Conservation (phyloP, 2,888 invertebrate genomes). For the Chymomyza caudatula region DNA sequence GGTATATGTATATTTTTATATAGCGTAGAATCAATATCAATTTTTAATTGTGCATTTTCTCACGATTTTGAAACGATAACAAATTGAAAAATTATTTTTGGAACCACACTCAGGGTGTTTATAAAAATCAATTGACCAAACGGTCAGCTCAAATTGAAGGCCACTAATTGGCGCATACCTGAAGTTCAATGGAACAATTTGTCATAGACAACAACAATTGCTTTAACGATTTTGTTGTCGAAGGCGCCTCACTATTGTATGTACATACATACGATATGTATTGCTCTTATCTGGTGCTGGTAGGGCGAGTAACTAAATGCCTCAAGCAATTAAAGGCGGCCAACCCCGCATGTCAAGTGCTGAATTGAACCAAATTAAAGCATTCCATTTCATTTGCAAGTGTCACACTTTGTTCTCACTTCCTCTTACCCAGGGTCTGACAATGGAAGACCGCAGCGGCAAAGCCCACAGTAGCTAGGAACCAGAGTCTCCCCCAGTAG, state of each 20-base stretch:
- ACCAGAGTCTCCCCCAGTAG: slow-evolving; percentile 14
- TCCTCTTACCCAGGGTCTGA: slow-evolving; percentile 46
- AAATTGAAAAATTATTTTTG: slow-evolving; percentile 23
- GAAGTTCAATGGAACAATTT: slow-evolving; percentile 35
- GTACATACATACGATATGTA: neutral
- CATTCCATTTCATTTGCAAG: slow-evolving; percentile 66
- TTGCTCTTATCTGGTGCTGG: neutral
- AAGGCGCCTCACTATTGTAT: neutral
- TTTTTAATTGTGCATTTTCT: slow-evolving; percentile 63
- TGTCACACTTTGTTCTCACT: slow-evolving; percentile 68
- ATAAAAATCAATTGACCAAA: slow-evolving; percentile 20
- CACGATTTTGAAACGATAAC: slow-evolving; percentile 55
- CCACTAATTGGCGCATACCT: slow-evolving; percentile 20
- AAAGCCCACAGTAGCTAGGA: neutral
- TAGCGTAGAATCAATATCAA: slow-evolving; percentile 50
- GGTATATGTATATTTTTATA: neutral
- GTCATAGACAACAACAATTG: slow-evolving; percentile 11
- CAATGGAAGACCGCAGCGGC: slow-evolving; percentile 12
- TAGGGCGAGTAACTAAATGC: slow-evolving; percentile 6
- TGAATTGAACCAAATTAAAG: slow-evolving; percentile 70
- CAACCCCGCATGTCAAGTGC: slow-evolving; percentile 66
- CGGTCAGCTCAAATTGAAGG: slow-evolving; percentile 27
- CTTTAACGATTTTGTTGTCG: neutral
- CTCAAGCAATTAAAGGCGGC: slow-evolving; percentile 58
- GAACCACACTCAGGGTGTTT: neutral